Evolutionary conservation across 2,113 vertebrate species (phyloP).

Genomic region (Axis porcinus): DNA sequence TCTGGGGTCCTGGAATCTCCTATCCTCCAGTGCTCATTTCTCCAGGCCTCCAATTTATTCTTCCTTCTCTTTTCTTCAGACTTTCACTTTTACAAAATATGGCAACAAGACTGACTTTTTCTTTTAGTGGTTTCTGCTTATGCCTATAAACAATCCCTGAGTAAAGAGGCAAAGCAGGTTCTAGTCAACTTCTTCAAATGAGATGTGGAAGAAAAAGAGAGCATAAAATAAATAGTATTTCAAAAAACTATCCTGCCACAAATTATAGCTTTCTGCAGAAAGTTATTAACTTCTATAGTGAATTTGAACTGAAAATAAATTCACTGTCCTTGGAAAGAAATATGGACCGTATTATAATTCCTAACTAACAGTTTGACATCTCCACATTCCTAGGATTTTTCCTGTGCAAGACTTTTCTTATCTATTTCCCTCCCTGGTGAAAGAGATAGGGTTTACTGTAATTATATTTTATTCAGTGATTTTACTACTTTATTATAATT

Average conservation of each 20-base stretch:
- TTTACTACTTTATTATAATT: neutral
- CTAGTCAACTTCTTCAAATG: neutral
- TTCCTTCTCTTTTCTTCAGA: neutral
- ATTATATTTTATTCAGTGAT: neutral
- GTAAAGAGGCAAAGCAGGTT: neutral
- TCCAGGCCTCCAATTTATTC: neutral
- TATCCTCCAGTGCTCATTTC: neutral
- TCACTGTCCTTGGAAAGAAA: neutral
- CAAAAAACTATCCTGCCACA: neutral
- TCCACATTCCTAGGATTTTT: neutral
- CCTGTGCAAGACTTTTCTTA: neutral
- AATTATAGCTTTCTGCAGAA: neutral
- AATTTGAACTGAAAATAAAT: conserved; percentile 12
- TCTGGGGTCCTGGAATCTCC: neutral
- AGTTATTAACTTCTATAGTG: conserved; percentile 2
- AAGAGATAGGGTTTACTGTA: neutral
- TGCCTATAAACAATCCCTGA: neutral
- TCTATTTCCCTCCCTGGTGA: neutral
- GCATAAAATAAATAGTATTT: neutral
- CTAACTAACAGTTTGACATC: neutral
- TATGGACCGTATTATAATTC: neutral
- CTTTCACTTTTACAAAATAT: neutral
- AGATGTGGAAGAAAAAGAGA: neutral
- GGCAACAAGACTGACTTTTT: neutral
- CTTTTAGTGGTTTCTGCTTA: neutral